phyloP scores from a whole-genome alignment of 2,797 vertebrate species.

The Sebastes iracundus region DNA sequence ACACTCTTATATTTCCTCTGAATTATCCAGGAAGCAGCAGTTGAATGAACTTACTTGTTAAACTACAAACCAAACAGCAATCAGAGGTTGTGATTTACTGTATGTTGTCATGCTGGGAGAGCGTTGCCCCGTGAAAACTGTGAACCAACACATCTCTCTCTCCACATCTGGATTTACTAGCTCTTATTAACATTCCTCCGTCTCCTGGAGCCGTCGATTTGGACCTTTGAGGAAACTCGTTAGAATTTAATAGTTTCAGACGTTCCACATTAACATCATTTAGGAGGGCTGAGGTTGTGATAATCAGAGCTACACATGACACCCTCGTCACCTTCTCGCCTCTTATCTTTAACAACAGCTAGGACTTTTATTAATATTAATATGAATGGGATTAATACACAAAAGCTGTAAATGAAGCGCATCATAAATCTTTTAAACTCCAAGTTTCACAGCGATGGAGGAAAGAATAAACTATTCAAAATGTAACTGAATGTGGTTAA shows the following conservation, averaged over 20 bases:
- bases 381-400: too few relatives aligned
- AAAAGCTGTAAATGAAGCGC: too few relatives aligned
- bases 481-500: too few relatives aligned
- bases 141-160: neutral
- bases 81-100: neutral
- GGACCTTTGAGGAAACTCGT: slow-evolving; percentile 39
- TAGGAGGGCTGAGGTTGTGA: neutral
- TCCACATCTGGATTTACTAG: slow-evolving; percentile 39
- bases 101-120: neutral
- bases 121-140: neutral
- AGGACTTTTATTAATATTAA: too few relatives aligned
- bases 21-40: neutral
- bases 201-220: slow-evolving; percentile 16
- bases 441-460: too few relatives aligned
- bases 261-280: slow-evolving; percentile 11
- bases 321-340: too few relatives aligned
- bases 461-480: too few relatives aligned
- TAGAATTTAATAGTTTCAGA: slow-evolving; percentile 34
- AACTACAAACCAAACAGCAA: neutral
- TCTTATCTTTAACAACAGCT: too few relatives aligned
- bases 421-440: too few relatives aligned
- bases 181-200: slow-evolving; percentile 40
- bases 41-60: neutral
- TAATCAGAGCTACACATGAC: too few relatives aligned
- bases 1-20: neutral